Conservation (phyloP, 2,113 vertebrate genomes). For the Gymnobelideus leadbeateri region DNA sequence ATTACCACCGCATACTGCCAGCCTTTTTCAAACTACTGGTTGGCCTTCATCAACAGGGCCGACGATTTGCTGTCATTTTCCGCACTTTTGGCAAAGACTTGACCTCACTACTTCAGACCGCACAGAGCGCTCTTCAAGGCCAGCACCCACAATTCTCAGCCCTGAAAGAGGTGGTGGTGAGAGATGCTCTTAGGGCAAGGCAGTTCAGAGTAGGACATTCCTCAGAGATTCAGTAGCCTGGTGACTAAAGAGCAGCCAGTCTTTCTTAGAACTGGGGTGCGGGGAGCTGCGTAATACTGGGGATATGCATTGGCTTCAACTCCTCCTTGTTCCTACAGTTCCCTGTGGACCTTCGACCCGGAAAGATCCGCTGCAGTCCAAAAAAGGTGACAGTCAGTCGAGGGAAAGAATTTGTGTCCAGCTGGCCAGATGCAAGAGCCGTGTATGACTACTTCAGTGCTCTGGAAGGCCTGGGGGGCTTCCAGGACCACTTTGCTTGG, state of each 20-base stretch:
- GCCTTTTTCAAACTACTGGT: constrained; percentile 92
- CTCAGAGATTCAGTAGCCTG: background rate
- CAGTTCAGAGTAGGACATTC: constrained; percentile 36
- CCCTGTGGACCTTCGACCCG: constrained; percentile 83
- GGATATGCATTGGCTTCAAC: background rate
- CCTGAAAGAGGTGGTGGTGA: constrained; percentile 83
- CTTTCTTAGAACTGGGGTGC: background rate
- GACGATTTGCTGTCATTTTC: constrained; percentile 88
- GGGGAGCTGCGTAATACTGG: background rate
- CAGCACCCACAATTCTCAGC: constrained; percentile 90
- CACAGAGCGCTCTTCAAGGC: constrained; percentile 85
- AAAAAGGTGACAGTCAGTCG: constrained; percentile 83
- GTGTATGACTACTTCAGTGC: constrained; percentile 89
- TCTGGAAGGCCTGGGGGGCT: constrained; percentile 88
- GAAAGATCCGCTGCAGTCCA: constrained; percentile 89
- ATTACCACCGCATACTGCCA: constrained; percentile 92
- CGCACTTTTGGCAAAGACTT: constrained; percentile 92
- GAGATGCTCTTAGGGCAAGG: constrained; percentile 31
- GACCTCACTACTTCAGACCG: constrained; percentile 82
- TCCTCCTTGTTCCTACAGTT: constrained; percentile 81
- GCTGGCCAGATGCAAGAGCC: constrained; percentile 79
- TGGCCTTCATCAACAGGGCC: constrained; percentile 82
- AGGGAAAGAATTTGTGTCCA: constrained; percentile 80
- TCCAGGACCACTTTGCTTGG: constrained; percentile 94
- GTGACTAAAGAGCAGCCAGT: background rate